Conservation (phyloP, 1,140 invertebrate species). For the Drosophila guanche region DNA sequence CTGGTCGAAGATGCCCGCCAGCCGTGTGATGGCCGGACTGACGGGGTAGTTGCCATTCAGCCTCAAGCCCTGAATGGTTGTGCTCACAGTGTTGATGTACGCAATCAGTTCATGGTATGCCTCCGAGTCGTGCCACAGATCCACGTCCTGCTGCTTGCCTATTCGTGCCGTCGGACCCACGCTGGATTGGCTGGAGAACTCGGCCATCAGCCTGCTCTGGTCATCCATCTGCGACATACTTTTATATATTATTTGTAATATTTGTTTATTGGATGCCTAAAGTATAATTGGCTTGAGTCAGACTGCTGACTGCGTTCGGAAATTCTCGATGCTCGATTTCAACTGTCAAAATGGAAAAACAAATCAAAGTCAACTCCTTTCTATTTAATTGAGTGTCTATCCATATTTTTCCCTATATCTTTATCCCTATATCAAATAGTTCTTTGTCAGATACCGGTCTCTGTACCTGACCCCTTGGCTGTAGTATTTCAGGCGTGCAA, state of each 20-base stretch:
- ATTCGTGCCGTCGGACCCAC: conserved; percentile 11
- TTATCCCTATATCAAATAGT: too few relatives aligned
- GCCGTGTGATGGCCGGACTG: conserved; percentile 16
- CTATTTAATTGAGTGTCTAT: too few relatives aligned
- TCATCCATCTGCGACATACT: neutral
- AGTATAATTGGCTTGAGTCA: too few relatives aligned
- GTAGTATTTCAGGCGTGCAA: conserved; percentile 3
- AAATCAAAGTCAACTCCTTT: too few relatives aligned
- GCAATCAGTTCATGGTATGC: conserved; percentile 38
- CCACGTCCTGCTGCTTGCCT: conserved; percentile 15
- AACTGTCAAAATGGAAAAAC: too few relatives aligned
- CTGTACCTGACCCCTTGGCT: conserved; percentile 2
- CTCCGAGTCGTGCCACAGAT: conserved; percentile 30
- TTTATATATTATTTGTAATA: neutral
- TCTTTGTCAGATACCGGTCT: neutral
- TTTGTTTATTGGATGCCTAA: too few relatives aligned
- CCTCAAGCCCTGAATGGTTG: conserved; percentile 45
- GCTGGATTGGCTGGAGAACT: conserved; percentile 9
- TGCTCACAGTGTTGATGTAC: conserved; percentile 45
- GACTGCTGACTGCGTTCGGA: too few relatives aligned
- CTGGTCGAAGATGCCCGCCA: conserved; percentile 46
- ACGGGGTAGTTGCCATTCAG: conserved; percentile 23
- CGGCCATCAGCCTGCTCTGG: neutral
- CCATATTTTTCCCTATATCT: too few relatives aligned
- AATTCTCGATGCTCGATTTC: too few relatives aligned